Evolutionary conservation across 2,888 invertebrate species (phyloP).

Genomic region (Molorchus minor): DNA sequence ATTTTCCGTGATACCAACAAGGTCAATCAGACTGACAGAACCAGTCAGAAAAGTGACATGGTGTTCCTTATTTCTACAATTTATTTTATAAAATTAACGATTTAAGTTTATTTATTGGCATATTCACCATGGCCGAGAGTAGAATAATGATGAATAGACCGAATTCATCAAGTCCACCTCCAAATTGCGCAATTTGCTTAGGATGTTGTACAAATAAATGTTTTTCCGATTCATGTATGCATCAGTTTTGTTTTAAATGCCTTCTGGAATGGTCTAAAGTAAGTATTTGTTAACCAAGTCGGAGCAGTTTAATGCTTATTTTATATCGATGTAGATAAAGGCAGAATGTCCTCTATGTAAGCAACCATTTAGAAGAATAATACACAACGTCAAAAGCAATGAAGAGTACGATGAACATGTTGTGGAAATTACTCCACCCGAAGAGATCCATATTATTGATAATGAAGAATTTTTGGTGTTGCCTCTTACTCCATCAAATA

Average conservation of each 20-base stretch:
- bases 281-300: constrained; percentile 37
- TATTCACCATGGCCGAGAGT: constrained; percentile 49
- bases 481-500: constrained; percentile 43
- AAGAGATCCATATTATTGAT: constrained; percentile 48
- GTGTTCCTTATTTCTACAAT: constrained; percentile 2
- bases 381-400: constrained; percentile 89
- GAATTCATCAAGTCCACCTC: constrained; percentile 69
- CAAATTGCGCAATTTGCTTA: constrained; percentile 93
- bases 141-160: constrained; percentile 46
- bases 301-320: neutral
- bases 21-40: constrained; percentile 35
- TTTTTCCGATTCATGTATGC: constrained; percentile 91
- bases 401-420: constrained; percentile 88
- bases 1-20: constrained; percentile 25
- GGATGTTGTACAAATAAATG: constrained; percentile 87
- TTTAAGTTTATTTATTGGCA: neutral
- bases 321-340: constrained; percentile 73
- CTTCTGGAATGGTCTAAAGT: constrained; percentile 93
- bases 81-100: constrained; percentile 4
- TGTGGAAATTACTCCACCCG: constrained; percentile 55
- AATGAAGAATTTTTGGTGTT: constrained; percentile 53
- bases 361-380: constrained; percentile 88
- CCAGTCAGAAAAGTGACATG: constrained; percentile 24
- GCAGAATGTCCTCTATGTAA: constrained; percentile 95
- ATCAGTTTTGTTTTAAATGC: constrained; percentile 94